phyloP scores from a whole-genome alignment of 2,113 vertebrate genomes.

The Lycocorax pyrrhopterus region DNA sequence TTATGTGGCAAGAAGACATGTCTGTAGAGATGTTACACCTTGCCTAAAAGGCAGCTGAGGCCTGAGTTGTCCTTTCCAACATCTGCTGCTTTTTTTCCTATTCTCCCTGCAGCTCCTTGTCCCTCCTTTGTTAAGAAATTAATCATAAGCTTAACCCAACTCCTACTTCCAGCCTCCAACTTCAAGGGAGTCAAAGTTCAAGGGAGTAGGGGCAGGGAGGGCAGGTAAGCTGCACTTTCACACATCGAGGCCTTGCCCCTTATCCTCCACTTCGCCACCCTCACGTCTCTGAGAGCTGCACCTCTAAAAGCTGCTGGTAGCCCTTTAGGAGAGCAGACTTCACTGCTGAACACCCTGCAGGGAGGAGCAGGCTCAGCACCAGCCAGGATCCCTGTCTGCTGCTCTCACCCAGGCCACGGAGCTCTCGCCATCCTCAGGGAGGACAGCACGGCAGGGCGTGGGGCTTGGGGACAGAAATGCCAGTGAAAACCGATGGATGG shows the following conservation, averaged over 20 bases:
- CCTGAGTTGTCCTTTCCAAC: background rate
- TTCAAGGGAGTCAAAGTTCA: background rate
- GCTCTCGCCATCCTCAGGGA: background rate
- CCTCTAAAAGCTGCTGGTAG: background rate
- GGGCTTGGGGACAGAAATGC: background rate
- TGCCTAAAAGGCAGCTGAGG: background rate
- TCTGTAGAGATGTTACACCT: background rate
- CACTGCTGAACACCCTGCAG: background rate
- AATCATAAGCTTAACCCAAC: background rate
- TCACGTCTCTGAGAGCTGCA: background rate
- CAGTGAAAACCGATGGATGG: background rate
- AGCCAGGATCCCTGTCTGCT: background rate
- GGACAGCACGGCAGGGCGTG: accelerated
- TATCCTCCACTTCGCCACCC: background rate
- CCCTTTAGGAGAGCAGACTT: background rate
- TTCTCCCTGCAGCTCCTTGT: background rate
- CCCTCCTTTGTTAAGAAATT: background rate
- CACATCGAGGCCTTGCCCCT: background rate
- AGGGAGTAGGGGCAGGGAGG: background rate
- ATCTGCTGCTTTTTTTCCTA: background rate
- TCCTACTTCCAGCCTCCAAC: background rate
- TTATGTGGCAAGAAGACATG: background rate
- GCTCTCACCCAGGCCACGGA: background rate
- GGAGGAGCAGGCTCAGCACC: background rate
- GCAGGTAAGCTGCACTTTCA: background rate